Conservation (phyloP, 2,113 vertebrate genomes). For the Phoenicopterus ruber region DNA sequence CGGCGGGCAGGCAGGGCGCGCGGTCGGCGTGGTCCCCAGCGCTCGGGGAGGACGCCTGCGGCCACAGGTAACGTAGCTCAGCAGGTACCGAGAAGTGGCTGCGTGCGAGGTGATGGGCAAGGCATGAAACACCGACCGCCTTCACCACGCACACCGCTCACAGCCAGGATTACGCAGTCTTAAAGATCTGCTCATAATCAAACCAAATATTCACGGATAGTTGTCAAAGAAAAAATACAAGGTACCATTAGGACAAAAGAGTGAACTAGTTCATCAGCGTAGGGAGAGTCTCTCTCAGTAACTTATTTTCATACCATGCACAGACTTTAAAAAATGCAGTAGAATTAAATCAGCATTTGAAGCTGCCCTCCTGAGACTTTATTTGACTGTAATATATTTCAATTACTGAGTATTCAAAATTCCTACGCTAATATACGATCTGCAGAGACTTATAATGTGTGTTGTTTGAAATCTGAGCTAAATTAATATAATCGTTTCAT, state of each 20-base stretch:
- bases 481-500: constrained; percentile 25
- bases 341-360: constrained; percentile 4
- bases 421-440: constrained; percentile 35
- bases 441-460: constrained; percentile 38
- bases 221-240: background rate
- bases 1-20: rapidly evolving
- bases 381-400: constrained; percentile 17
- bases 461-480: constrained; percentile 59
- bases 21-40: rapidly evolving
- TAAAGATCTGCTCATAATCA: background rate
- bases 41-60: background rate
- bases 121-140: background rate
- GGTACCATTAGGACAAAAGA: background rate
- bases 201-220: background rate
- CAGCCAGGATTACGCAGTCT: background rate
- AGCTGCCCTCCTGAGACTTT: constrained; percentile 23
- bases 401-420: constrained; percentile 47
- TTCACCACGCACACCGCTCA: background rate
- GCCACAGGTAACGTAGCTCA: background rate
- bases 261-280: background rate
- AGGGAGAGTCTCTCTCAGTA: background rate
- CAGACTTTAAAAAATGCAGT: background rate
- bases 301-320: background rate
- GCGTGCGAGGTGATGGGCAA: background rate
- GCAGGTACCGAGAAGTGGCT: background rate